Percentiles rank a stretch among this genome's conserved stretches.
These are phyloP conservation scores for Atherinomorus stipes DNA, from an alignment of 2,113 vertebrate species.

Conservation along the genomic window DNA sequence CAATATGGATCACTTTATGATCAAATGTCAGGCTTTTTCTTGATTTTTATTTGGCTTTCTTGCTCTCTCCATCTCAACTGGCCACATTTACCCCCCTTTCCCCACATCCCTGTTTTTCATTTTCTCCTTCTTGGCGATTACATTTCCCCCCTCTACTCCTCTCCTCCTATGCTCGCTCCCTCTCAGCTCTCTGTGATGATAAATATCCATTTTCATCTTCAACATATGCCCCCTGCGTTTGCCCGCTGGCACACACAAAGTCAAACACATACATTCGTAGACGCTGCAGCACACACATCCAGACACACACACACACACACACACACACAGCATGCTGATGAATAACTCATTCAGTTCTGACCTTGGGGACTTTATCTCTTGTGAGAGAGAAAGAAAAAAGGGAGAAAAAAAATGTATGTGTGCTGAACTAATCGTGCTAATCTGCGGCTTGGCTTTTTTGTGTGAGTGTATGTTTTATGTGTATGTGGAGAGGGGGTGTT, in stretches of 20 bases:
- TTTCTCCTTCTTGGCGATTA: slow-evolving; percentile 48
- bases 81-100: background rate
- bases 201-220: slow-evolving; percentile 80
- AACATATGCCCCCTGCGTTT: slow-evolving; percentile 76
- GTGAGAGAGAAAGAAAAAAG: slow-evolving; percentile 40
- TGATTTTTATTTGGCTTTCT: background rate
- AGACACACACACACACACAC: slow-evolving; percentile 5
- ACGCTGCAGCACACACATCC: slow-evolving; percentile 14
- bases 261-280: slow-evolving; percentile 49
- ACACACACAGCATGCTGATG: slow-evolving; percentile 48
- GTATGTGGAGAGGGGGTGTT: slow-evolving; percentile 36
- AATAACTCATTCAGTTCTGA: slow-evolving; percentile 76
- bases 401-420: slow-evolving; percentile 41
- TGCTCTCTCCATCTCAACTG: slow-evolving; percentile 9
- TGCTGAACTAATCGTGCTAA: slow-evolving; percentile 69
- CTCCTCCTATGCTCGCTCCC: slow-evolving; percentile 51
- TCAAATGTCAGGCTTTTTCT: slow-evolving; percentile 6
- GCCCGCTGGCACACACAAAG: slow-evolving; percentile 67
- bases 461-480: slow-evolving; percentile 33
- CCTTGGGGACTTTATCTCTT: slow-evolving; percentile 75
- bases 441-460: slow-evolving; percentile 59
- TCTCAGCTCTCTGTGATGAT: slow-evolving; percentile 67
- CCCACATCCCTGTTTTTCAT: slow-evolving; percentile 30
- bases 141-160: slow-evolving; percentile 33
- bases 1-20: slow-evolving; percentile 12